Evolutionary conservation across 2,797 vertebrate genomes (phyloP).

Genomic region (Sebastes wilsoni): DNA sequence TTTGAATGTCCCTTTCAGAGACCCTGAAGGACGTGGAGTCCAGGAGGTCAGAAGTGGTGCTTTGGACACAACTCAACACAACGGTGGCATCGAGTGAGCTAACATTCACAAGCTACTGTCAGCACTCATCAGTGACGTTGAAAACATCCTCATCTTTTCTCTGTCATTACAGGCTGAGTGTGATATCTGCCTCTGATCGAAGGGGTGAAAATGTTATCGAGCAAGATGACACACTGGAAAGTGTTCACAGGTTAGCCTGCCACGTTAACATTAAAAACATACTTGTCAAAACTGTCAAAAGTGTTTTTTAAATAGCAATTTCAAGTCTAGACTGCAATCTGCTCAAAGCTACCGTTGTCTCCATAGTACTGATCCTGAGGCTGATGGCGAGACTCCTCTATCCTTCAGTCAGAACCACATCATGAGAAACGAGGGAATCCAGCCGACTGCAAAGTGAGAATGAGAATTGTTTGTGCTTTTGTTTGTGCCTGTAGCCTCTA

Average conservation of each 20-base stretch:
- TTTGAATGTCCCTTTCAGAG: neutral
- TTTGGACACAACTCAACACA: neutral
- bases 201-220: neutral
- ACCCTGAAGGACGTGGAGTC: neutral
- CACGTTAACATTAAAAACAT: neutral
- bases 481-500: neutral
- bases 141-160: neutral
- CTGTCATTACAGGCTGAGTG: neutral
- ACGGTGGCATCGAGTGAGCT: neutral
- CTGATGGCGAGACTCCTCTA: neutral
- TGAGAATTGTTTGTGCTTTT: constrained; percentile 1
- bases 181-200: neutral
- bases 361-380: constrained; percentile 4
- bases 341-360: constrained; percentile 35
- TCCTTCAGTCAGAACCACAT: neutral
- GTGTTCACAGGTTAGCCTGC: constrained; percentile 7
- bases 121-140: neutral
- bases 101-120: neutral
- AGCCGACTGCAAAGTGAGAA: constrained; percentile 14
- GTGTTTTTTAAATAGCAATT: constrained; percentile 7
- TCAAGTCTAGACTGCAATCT: constrained; percentile 26
- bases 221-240: neutral
- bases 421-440: neutral
- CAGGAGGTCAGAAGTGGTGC: too few relatives aligned
- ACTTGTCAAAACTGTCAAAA: neutral